phyloP scores from a whole-genome alignment of 2,797 vertebrate species.

The Serranus cabrilla region DNA sequence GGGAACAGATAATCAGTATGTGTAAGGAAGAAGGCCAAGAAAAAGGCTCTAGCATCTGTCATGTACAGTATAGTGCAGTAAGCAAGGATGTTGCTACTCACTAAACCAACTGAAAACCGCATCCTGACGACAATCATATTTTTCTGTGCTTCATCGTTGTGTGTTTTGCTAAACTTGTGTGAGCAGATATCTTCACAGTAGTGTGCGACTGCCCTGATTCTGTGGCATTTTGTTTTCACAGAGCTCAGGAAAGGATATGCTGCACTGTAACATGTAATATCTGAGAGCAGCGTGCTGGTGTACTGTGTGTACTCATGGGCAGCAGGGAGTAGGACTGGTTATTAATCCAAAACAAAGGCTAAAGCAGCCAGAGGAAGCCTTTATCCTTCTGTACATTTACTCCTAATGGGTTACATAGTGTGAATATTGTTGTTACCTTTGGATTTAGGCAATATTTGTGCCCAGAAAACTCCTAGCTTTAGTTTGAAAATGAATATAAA shows the following conservation, averaged over 20 bases:
- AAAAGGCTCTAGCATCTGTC: conserved; percentile 24
- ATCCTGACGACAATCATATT: conserved; percentile 76
- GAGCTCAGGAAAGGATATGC: conserved; percentile 70
- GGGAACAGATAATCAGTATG: conserved; percentile 46
- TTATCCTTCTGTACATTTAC: conserved; percentile 55
- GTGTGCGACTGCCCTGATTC: conserved; percentile 46
- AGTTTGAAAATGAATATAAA: conserved; percentile 47
- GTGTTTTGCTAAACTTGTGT: conserved; percentile 48
- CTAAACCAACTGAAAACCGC: conserved; percentile 43
- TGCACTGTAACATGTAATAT: conserved; percentile 57
- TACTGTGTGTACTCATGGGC: conserved; percentile 49
- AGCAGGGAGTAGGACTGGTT: conserved; percentile 50
- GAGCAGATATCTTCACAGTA: conserved; percentile 40
- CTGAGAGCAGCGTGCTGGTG: conserved; percentile 53
- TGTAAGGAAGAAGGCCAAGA: conserved; percentile 7
- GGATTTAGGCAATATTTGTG: conserved; percentile 58
- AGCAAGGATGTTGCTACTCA: conserved; percentile 43
- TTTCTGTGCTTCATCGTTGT: conserved; percentile 48
- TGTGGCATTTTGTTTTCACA: conserved; percentile 55
- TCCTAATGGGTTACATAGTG: conserved; percentile 49
- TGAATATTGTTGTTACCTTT: conserved; percentile 61
- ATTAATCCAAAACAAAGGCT: conserved; percentile 59
- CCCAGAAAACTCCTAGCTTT: conserved; percentile 40
- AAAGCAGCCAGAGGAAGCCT: conserved; percentile 43
- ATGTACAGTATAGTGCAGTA: conserved; percentile 43